Conservation (phyloP, 1,140 invertebrate species). For the Melanaphis sacchari region DNA sequence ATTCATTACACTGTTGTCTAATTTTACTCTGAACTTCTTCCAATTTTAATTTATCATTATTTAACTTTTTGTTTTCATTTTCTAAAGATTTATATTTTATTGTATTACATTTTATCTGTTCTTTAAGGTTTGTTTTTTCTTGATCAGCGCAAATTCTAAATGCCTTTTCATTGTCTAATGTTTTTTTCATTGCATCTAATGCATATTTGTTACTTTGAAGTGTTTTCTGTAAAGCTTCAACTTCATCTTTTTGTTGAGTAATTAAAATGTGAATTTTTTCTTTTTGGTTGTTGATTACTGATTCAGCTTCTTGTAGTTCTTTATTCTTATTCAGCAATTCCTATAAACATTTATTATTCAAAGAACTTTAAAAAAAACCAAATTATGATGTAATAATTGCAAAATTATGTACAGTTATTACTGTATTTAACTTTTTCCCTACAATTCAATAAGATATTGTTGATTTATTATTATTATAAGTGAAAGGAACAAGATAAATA, state of each 20-base stretch:
- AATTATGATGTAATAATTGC: neutral
- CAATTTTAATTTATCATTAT: constrained; percentile 44
- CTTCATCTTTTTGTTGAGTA: constrained; percentile 45
- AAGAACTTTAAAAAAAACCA: neutral
- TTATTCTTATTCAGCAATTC: constrained; percentile 45
- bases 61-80: constrained; percentile 45
- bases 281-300: constrained; percentile 9
- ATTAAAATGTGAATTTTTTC: constrained; percentile 27
- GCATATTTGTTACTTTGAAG: constrained; percentile 47
- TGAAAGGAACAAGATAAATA: no score
- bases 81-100: constrained; percentile 48
- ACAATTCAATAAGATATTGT: no score
- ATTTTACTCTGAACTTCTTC: constrained; percentile 47
- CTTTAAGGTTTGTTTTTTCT: constrained; percentile 51
- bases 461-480: no score
- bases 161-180: constrained; percentile 46
- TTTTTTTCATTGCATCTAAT: constrained; percentile 51
- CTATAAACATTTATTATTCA: neutral
- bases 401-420: neutral
- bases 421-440: no score
- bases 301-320: constrained; percentile 36
- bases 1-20: constrained; percentile 52
- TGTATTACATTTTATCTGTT: constrained; percentile 43
- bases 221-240: constrained; percentile 46
- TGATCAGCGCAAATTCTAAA: constrained; percentile 45